A percentile compares a stretch with the other conserved stretches of the same genome.
phyloP scores from a whole-genome alignment of 37 sponge, comb jelly and placozoan genomes.

The Haliclona indistincta region DNA sequence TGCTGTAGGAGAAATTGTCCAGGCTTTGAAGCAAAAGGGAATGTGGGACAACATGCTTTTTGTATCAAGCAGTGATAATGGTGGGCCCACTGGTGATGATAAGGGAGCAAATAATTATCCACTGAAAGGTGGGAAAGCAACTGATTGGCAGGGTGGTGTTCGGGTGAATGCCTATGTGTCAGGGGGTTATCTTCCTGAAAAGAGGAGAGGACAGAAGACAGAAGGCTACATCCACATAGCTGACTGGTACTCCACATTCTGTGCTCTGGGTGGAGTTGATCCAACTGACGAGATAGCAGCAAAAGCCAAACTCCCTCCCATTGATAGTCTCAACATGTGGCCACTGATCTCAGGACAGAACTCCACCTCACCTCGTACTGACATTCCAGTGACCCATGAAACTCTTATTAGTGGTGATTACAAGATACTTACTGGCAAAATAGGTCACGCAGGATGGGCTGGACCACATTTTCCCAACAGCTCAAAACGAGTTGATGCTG shows the following conservation, averaged over 20 bases:
- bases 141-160: constrained; percentile 44
- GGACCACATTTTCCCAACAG: constrained; percentile 9
- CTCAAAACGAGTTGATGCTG: neutral
- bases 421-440: constrained; percentile 8
- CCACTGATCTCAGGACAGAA: constrained; percentile 32
- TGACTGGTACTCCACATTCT: constrained; percentile 47
- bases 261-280: neutral
- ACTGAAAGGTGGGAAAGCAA: constrained; percentile 38
- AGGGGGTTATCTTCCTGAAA: constrained; percentile 24
- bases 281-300: constrained; percentile 21
- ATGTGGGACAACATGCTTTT: constrained; percentile 58
- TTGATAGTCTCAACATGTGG: constrained; percentile 27
- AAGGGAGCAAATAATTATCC: constrained; percentile 44
- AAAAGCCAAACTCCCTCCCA: constrained; percentile 15
- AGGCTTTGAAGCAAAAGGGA: constrained; percentile 11
- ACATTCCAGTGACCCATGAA: constrained; percentile 6
- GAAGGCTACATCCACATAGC: constrained; percentile 28
- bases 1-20: constrained; percentile 14
- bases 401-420: constrained; percentile 29
- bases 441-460: constrained; percentile 27
- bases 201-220: neutral
- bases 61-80: constrained; percentile 47
- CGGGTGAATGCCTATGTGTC: constrained; percentile 54
- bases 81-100: constrained; percentile 14
- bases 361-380: constrained; percentile 17